These are phyloP conservation scores for Heliconius cydno DNA, from an alignment of 2,888 invertebrate species.

Conservation along the genomic window DNA sequence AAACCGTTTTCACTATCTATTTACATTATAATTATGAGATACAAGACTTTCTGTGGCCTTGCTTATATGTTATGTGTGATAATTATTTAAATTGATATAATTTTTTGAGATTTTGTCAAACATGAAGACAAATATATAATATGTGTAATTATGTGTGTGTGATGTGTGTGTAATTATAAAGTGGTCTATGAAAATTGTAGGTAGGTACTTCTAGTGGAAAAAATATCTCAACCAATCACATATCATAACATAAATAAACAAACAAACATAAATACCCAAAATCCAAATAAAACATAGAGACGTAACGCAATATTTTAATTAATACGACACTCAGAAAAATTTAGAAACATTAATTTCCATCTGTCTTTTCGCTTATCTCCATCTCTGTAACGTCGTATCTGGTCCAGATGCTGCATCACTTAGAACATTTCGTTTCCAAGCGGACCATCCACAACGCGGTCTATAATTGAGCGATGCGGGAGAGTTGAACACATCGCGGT, in stretches of 20 bases:
- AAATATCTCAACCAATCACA: not conserved
- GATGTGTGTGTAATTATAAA: too few species aligned
- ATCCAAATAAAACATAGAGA: not conserved
- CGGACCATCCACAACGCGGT: constrained; percentile 74
- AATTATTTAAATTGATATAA: not conserved
- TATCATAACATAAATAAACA: not conserved
- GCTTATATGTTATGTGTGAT: not conserved
- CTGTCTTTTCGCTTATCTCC: constrained; percentile 41
- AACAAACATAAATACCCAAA: not conserved
- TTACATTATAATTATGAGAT: constrained; percentile 7
- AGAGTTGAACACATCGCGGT: constrained; percentile 83
- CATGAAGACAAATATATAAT: too few species aligned
- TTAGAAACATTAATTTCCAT: constrained; percentile 48
- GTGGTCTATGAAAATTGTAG: too few species aligned
- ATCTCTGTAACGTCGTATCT: constrained; percentile 61
- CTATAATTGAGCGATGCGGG: constrained; percentile 83
- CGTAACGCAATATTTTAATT: constrained; percentile 36
- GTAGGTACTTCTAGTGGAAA: too few species aligned
- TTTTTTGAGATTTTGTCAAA: not conserved
- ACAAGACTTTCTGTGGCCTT: constrained; percentile 7
- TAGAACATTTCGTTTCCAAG: constrained; percentile 65
- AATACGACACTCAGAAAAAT: constrained; percentile 35
- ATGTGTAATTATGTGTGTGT: too few species aligned
- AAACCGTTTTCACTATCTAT: constrained; percentile 33
- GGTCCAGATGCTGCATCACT: constrained; percentile 53